A percentile compares a stretch with the other conserved stretches of the same genome.
phyloP scores from a whole-genome alignment of 2,797 vertebrate genomes.

The Rallus crepitans region DNA sequence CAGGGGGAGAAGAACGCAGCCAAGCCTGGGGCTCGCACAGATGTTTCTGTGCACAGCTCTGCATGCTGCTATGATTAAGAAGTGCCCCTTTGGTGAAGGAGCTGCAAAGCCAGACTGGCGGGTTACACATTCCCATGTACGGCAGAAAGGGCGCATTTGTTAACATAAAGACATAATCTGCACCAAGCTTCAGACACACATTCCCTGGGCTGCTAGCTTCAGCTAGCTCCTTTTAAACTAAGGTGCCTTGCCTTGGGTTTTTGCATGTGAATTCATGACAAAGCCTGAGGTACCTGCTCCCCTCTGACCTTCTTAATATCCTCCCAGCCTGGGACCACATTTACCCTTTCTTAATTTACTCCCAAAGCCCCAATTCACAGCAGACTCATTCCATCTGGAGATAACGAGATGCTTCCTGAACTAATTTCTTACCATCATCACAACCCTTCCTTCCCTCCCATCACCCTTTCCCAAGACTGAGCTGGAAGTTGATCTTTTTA shows the following conservation, averaged over 20 bases:
- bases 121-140: neutral
- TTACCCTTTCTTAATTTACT: slow-evolving; percentile 5
- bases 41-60: neutral
- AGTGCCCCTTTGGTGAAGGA: neutral
- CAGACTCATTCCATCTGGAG: neutral
- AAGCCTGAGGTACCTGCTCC: neutral
- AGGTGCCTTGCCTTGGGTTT: neutral
- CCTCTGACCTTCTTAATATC: neutral
- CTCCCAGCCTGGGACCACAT: neutral
- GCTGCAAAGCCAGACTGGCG: neutral
- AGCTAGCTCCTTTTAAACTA: neutral
- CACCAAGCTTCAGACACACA: neutral
- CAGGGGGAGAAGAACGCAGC: neutral
- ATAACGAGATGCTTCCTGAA: neutral
- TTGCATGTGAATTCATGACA: neutral
- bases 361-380: neutral
- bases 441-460: neutral
- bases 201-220: neutral
- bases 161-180: neutral
- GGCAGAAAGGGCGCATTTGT: slow-evolving; percentile 10
- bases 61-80: neutral
- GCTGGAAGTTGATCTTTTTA: neutral
- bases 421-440: neutral
- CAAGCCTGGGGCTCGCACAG: neutral
- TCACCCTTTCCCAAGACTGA: neutral